phyloP scores from a whole-genome alignment of 2,888 invertebrate genomes.

The Zeuzera pyrina region DNA sequence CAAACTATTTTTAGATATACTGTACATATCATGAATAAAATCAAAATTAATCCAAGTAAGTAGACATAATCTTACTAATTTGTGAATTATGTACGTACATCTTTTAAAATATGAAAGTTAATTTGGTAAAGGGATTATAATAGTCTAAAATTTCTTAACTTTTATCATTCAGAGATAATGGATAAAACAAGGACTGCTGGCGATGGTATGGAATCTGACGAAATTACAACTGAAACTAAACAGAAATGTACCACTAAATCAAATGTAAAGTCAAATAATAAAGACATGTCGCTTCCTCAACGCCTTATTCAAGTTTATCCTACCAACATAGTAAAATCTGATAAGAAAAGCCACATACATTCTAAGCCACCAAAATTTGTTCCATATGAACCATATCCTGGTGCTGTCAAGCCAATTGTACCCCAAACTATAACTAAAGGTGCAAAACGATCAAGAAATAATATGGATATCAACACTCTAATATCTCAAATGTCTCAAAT shows the following conservation, averaged over 20 bases:
- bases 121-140: too few species aligned
- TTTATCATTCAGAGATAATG: constrained; percentile 52
- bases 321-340: constrained; percentile 74
- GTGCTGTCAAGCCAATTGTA: constrained; percentile 85
- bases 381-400: constrained; percentile 91
- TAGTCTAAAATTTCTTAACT: too few species aligned
- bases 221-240: constrained; percentile 29
- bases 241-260: constrained; percentile 20
- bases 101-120: too few species aligned
- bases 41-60: too few species aligned
- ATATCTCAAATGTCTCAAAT: constrained; percentile 81
- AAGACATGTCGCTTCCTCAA: constrained; percentile 31
- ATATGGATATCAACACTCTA: constrained; percentile 77
- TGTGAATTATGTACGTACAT: too few species aligned
- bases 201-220: constrained; percentile 83
- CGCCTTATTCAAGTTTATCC: constrained; percentile 61
- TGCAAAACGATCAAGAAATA: constrained; percentile 66
- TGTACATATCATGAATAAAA: too few species aligned
- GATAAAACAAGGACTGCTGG: constrained; percentile 77
- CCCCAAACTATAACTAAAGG: constrained; percentile 57
- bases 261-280: constrained; percentile 21
- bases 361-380: constrained; percentile 86
- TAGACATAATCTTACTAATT: too few species aligned
- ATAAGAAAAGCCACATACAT: constrained; percentile 67
- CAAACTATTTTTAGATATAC: too few species aligned